phyloP scores from a whole-genome alignment of 2,888 invertebrate species.

The Entomobrya proxima region DNA sequence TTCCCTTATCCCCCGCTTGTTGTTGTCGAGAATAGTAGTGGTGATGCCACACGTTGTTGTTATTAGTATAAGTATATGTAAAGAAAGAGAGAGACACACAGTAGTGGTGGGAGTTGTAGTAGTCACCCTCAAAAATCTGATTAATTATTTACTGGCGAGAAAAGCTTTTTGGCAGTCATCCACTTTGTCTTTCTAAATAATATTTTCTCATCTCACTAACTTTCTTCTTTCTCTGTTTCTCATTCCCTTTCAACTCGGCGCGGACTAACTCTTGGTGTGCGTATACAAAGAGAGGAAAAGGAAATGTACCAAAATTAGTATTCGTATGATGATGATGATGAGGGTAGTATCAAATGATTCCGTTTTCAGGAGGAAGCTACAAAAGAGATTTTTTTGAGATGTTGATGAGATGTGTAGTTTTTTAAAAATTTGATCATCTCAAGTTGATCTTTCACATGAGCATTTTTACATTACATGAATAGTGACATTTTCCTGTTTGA shows the following conservation, averaged over 20 bases:
- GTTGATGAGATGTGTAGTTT: no score
- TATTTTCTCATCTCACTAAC: constrained; percentile 53
- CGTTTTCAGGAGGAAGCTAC: neutral
- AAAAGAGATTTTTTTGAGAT: no score
- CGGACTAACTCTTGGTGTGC: neutral
- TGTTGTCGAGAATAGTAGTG: neutral
- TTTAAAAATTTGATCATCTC: no score
- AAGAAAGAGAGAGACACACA: neutral
- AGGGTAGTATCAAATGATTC: constrained; percentile 39
- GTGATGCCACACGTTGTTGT: constrained; percentile 8
- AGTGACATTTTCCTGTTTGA: no score
- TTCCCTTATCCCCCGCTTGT: neutral
- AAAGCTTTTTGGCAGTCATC: constrained; percentile 68
- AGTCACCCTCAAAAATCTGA: constrained; percentile 63
- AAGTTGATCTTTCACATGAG: no score
- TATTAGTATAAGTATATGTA: constrained; percentile 5
- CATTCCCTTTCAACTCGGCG: neutral
- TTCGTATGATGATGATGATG: no score
- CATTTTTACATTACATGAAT: no score
- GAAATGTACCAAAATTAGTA: constrained; percentile 3
- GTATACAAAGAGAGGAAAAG: constrained; percentile 3
- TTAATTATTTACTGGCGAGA: constrained; percentile 67
- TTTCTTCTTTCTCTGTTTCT: neutral
- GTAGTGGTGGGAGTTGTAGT: neutral
- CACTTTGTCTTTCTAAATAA: constrained; percentile 63